Conservation (phyloP, 2,888 invertebrate genomes). For the Altica lythri region DNA sequence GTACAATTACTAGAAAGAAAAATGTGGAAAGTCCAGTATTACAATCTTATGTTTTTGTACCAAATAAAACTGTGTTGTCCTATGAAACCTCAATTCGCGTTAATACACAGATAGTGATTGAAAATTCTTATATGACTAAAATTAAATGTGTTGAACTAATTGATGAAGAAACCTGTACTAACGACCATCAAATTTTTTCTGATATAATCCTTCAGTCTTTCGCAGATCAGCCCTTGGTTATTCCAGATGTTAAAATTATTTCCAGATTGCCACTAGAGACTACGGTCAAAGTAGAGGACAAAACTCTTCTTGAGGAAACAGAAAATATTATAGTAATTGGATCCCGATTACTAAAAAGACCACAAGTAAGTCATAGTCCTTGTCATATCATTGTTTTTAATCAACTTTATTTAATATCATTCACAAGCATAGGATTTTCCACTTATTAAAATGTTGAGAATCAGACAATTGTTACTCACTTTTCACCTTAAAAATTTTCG, state of each 20-base stretch:
- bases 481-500: too few species aligned
- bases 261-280: conserved; percentile 49
- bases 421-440: too few species aligned
- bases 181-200: conserved; percentile 51
- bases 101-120: conserved; percentile 72
- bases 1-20: conserved; percentile 70
- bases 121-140: conserved; percentile 66
- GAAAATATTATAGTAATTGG: conserved; percentile 44
- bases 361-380: too few species aligned
- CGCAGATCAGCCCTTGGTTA: conserved; percentile 70
- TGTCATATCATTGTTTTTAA: too few species aligned
- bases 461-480: too few species aligned
- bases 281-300: conserved; percentile 65
- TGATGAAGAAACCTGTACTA: conserved; percentile 27
- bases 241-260: conserved; percentile 69
- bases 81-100: conserved; percentile 59
- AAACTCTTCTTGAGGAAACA: conserved; percentile 58
- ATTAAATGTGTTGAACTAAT: conserved; percentile 52
- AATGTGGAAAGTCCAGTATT: conserved; percentile 74
- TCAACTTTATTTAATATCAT: too few species aligned
- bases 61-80: conserved; percentile 57
- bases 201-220: conserved; percentile 64
- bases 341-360: conserved; percentile 58
- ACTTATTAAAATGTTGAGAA: too few species aligned
- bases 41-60: conserved; percentile 75